Base-by-base conservation (phyloP, 2,888 invertebrate genomes). In the Stenotaenia linearis region DNA sequence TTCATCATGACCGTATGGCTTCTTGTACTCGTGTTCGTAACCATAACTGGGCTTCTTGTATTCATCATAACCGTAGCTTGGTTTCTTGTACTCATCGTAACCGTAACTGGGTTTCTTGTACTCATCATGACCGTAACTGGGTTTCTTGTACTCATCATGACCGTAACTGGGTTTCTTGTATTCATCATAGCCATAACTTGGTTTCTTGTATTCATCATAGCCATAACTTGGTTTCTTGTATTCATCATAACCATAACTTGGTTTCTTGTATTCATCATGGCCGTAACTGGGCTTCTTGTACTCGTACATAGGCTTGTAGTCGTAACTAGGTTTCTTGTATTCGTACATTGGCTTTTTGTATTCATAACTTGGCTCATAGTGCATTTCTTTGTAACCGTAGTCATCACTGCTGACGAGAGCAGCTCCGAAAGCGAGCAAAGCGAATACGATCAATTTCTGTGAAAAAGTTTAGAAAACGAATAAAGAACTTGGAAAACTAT, bases 21-120 rank as follows among this genome's bases (percentile, higher is more conserved):
- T 75, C 32, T 75, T 21, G 21, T 18, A 7, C 12, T 32, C 76
- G n/a, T 28, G 12, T 1, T 10, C 30, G 12, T 28, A 21, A 10
- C 18, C 76, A 35, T 75, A 75, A 18, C 35, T 37, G 4, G 32
- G n/a, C 32, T 75, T 32, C 21, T 75, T 75, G 76, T 75, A 75
- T 18, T n/a, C 25, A 3, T 74, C 28, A 35, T 75, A 32, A 75
- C 30, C 75, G 32, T 75, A 75, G 15, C 32, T 35, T 25, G 75
- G 75, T 21, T 75, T 75, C 37, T 75, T 75, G 30, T 75, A 30
- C 32, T 30, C 32, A 75, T 74, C 61, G 61, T 74, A n/a, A 15
- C 23, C 74, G 23, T 74, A 74, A n/a, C 28, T 28, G 25, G 74
- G 74, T 30, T 74, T 74, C 21, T 74, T 21, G 10, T 74, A n/a